These are phyloP conservation scores for Agrochola macilenta DNA, from an alignment of 2,888 invertebrate genomes.

Conservation along the genomic window DNA sequence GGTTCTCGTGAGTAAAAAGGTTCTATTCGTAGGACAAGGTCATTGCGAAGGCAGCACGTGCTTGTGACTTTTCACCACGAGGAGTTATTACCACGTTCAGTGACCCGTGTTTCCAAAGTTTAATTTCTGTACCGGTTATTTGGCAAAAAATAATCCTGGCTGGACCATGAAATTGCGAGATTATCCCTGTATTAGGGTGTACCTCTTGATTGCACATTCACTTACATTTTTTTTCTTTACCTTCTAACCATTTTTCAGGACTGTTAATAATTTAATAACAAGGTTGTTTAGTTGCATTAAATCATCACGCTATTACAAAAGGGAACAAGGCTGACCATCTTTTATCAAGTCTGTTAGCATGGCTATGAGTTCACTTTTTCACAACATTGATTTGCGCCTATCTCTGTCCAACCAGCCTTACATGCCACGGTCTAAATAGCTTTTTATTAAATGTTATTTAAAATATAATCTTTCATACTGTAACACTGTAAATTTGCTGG, in stretches of 20 bases:
- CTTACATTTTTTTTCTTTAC: constrained; percentile 5
- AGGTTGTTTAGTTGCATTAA: background rate
- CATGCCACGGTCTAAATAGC: background rate
- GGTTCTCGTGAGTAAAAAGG: constrained; percentile 82
- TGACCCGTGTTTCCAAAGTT: constrained; percentile 73
- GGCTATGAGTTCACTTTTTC: background rate
- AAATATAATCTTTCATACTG: background rate
- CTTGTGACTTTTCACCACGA: constrained; percentile 66
- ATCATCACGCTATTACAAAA: constrained; percentile 26
- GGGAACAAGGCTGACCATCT: constrained; percentile 15
- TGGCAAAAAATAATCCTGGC: constrained; percentile 23
- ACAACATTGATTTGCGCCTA: constrained; percentile 11
- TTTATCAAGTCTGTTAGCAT: background rate
- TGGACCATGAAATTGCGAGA: constrained; percentile 17
- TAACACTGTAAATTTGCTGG: background rate
- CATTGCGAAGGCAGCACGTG: constrained; percentile 70
- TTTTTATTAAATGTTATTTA: background rate
- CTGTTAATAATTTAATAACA: background rate
- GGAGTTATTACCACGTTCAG: constrained; percentile 72
- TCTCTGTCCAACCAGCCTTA: background rate
- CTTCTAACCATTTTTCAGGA: background rate
- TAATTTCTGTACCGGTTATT: constrained; percentile 62
- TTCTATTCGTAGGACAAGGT: constrained; percentile 44
- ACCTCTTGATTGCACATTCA: background rate
- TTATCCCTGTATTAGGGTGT: background rate